A percentile compares a stretch with the other conserved stretches of the same genome.
phyloP scores from a whole-genome alignment of 1,140 invertebrate genomes.

The Zaprionus davidi region DNA sequence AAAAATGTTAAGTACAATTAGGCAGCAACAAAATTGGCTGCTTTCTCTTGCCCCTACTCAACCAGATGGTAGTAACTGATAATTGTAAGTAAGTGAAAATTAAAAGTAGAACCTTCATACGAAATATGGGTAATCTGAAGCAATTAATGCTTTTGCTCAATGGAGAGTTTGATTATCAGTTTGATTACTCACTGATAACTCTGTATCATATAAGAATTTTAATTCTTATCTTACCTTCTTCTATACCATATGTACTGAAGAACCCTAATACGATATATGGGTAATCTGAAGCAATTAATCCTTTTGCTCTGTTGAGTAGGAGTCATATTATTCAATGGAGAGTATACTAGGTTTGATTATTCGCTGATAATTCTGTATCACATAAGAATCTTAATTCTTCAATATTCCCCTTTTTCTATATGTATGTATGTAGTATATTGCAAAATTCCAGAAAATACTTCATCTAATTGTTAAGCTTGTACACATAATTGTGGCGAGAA shows the following conservation, averaged over 20 bases:
- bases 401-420: not conserved
- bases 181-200: no score
- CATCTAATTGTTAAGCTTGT: not conserved
- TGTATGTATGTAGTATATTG: not conserved
- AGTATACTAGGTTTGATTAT: no score
- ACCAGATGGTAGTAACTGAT: no score
- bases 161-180: no score
- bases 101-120: no score
- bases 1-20: no score
- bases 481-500: not conserved
- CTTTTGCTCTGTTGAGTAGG: not conserved
- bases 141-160: not conserved
- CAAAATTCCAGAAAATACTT: not conserved
- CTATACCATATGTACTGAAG: no score
- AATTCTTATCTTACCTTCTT: no score
- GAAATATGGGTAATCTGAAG: not conserved
- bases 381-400: not conserved
- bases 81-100: no score
- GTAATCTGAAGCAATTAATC: not conserved
- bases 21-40: no score
- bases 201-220: no score
- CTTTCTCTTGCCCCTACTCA: no score
- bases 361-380: not conserved
- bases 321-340: not conserved
- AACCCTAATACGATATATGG: not conserved